Evolutionary conservation across 2,113 vertebrate species (phyloP).

Genomic region (Notechis scutatus): DNA sequence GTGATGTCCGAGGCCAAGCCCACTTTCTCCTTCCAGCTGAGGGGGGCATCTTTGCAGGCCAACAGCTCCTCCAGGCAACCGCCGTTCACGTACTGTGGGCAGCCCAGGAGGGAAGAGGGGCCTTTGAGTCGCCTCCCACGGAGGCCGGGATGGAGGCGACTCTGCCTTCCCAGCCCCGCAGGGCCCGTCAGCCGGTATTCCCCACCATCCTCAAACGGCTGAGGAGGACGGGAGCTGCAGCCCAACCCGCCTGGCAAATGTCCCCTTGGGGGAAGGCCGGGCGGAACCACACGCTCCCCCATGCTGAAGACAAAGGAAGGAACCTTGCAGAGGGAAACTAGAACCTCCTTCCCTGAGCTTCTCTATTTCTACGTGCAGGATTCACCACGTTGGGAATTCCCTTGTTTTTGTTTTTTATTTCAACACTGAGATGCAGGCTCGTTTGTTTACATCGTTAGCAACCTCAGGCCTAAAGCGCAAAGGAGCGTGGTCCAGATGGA

Average conservation of each 20-base stretch:
- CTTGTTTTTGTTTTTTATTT: neutral
- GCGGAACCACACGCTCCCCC: neutral
- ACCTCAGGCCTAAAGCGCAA: neutral
- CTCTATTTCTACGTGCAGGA: neutral
- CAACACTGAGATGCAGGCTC: neutral
- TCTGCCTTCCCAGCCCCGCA: neutral
- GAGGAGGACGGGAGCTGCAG: neutral
- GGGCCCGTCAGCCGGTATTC: neutral
- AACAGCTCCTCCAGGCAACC: constrained; percentile 85
- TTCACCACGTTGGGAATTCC: neutral
- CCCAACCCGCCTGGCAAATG: neutral
- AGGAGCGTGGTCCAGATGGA: neutral
- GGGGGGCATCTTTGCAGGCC: constrained; percentile 73
- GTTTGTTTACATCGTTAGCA: neutral
- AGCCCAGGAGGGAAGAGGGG: neutral
- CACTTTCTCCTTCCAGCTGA: constrained; percentile 84
- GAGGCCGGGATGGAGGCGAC: neutral
- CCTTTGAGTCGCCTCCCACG: accelerated
- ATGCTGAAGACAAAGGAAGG: neutral
- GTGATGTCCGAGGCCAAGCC: constrained; percentile 82
- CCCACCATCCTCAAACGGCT: neutral
- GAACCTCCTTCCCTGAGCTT: neutral
- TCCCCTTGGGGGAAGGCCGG: neutral
- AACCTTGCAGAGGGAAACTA: neutral
- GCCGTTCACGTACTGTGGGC: constrained; percentile 78